Evolutionary conservation across 2,888 invertebrate species (phyloP), one percentile per base, ranked within the genome.

Genomic region (Agonopterix arenella): DNA sequence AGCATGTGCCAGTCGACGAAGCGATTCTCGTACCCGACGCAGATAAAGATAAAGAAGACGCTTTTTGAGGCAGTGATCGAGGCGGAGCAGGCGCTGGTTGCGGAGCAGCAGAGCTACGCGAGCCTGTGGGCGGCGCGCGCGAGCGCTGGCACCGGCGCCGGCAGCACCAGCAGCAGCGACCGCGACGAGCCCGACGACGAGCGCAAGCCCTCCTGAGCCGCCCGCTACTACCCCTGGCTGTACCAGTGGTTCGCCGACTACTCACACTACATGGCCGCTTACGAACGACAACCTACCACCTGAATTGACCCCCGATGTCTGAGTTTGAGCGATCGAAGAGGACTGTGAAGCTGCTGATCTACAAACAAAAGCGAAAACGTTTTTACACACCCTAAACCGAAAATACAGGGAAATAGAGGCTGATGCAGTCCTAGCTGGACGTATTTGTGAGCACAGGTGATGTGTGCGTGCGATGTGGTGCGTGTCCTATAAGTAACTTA

Each of bases 1-100:
- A 72, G 85, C 73, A 88, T 88, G 88, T 86, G 86, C 64, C 84
- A 86, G 68, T 73, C 83, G 45, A 82, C 86, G 38, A 84, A 84
- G 68, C 75, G 86, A 38, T 70, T 88, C 55, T 81, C 88, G 11
- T 84, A 76, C 61, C 76, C 76, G 28, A 71, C 83, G 52, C 88
- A 88, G 68, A 77, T 88, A 54, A 74, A 75, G 61, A 83, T 88
- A 56, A 86, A 85, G 70, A 70, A 73, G 57, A 68, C 70, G 47
- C 66, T 88, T 54, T 88, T 88, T 69, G 66, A 68, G 51, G 84
- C 83, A 38, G 88, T 88, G 47, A 70, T 75, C 49, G 80, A 73
- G 56, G 85, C 83, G 18, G 88, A 88, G 68, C 83, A 88, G 71
- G 76, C 78, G 52, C 68, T 84, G 55, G 60, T 84, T 47, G 80